phyloP scores from a whole-genome alignment of 2,888 invertebrate species.

The Coenonympha arcania region DNA sequence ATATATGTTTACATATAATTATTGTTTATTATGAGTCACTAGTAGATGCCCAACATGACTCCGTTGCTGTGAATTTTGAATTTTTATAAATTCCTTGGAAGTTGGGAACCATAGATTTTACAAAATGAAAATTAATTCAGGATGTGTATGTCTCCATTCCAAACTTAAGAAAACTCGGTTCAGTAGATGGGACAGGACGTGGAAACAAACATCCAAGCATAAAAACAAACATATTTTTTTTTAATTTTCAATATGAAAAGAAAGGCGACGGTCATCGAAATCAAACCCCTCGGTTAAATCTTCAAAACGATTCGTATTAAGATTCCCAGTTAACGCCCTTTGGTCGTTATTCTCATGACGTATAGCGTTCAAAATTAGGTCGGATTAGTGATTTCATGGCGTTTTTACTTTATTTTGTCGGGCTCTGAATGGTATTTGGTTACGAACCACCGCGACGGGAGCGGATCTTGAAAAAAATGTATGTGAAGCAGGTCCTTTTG shows the following conservation, averaged over 20 bases:
- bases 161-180: no score
- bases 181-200: no score
- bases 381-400: constrained; percentile 60
- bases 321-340: constrained; percentile 41
- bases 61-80: no score
- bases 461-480: constrained; percentile 40
- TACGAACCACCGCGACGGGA: constrained; percentile 33
- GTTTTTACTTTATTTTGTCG: constrained; percentile 40
- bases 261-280: constrained; percentile 35
- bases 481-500: constrained; percentile 27
- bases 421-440: constrained; percentile 36
- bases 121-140: no score
- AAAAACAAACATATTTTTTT: no score
- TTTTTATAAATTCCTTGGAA: no score
- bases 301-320: constrained; percentile 41
- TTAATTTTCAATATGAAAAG: constrained; percentile 5
- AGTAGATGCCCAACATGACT: no score
- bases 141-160: no score
- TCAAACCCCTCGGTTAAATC: constrained; percentile 30
- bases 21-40: no score
- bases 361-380: constrained; percentile 58
- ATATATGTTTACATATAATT: no score
- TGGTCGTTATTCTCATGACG: constrained; percentile 52
- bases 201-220: no score
- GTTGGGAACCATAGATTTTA: no score